Evolutionary conservation across 2,888 invertebrate species (phyloP), one percentile per base, ranked within the genome.

Genomic region (Chloromyia formosa): DNA sequence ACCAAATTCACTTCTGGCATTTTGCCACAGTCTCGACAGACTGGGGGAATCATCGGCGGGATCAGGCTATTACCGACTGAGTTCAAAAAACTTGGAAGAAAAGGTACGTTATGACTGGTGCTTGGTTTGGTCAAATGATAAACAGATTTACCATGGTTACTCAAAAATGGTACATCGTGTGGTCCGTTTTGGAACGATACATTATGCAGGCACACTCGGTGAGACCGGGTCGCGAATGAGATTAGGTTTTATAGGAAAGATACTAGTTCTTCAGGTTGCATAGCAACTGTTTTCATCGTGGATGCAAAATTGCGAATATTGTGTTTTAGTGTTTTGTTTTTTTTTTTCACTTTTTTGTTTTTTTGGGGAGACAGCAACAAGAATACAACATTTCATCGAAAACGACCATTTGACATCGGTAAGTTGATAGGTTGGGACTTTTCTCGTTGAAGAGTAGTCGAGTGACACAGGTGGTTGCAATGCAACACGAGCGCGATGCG

Each of bases 111-210:
- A 64, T 68, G 49, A 12, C 35, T 61, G 56, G 27, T 4, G 2
- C 9, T 7, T 35, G n/a, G 66, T 16, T 49, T 49, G 45, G 66
- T 53, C 66, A 68, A 22, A 45, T 68, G 66, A 68, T 68, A 68
- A 68, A 68, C 23, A 68, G 45, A 68, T 68, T 68, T 68, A 49
- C 20, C 66, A 45, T 49, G 66, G 53, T 68, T 68, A 23, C 49
- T 49, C 49, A 68, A 68, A 12, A 18, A 35, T 27, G 1, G 20
- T 61, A 35, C 27, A 27, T 61, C 35, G 61, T 35, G 27, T 61
- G 56, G 20, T 20, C 10, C 2, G 14, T 49, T 49, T 49, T 49
- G 49, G 27, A 35, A 35, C 49, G 49, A n/a, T 49, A 10, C 49
- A 49, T 35, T 4, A 35, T 35, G 27, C 49, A 49, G 27, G 7